Conservation (phyloP, 2,113 vertebrate species). For the Dasypus novemcinctus region DNA sequence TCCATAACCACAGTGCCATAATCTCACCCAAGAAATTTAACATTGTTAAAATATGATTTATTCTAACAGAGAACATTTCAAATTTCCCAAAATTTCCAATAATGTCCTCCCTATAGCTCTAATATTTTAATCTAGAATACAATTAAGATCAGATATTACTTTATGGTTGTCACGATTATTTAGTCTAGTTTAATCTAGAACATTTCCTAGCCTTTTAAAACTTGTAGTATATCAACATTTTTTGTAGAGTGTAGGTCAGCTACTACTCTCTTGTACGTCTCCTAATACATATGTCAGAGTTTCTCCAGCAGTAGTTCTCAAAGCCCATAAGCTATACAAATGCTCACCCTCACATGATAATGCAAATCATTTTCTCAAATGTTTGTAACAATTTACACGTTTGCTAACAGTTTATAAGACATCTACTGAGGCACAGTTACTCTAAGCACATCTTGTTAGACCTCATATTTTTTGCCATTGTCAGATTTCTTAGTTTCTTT, state of each 20-base stretch:
- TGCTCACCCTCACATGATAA: background rate
- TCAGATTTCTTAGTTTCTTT: constrained; percentile 1
- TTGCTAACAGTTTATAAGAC: background rate
- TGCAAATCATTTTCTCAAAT: background rate
- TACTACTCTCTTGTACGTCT: background rate
- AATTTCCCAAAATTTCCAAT: background rate
- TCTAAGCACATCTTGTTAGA: background rate
- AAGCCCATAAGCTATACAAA: background rate
- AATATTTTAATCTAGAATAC: constrained; percentile 33
- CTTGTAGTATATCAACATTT: background rate
- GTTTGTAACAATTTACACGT: background rate
- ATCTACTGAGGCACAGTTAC: background rate
- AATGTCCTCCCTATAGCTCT: background rate
- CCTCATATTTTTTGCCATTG: background rate
- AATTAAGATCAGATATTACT: constrained; percentile 6
- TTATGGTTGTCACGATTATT: background rate
- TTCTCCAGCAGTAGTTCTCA: background rate
- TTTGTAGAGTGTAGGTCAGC: background rate
- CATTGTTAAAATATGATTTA: constrained; percentile 16
- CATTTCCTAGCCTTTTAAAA: background rate
- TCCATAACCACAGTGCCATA: background rate
- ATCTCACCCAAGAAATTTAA: background rate
- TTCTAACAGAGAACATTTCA: background rate
- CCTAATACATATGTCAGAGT: background rate
- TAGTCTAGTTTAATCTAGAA: background rate